Base-by-base conservation (phyloP, 2,797 vertebrate genomes). In the Eleutherodactylus coqui region DNA sequence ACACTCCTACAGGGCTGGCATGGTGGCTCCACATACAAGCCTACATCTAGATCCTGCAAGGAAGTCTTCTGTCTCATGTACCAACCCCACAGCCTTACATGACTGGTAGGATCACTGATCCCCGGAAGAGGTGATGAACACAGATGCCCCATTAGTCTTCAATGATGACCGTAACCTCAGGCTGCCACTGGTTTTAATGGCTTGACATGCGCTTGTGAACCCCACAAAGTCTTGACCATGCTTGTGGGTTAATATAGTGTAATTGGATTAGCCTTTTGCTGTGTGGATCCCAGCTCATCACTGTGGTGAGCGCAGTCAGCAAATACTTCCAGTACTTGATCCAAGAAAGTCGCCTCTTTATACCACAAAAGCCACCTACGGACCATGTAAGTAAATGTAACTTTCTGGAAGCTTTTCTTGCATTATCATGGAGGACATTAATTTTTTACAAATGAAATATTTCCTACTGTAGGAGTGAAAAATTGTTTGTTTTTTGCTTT, bases 351-450 rank as follows among this genome's bases (percentile, higher is more conserved):
- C 24, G 41, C 60, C 10, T 10, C n/a, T 55, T 32, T 6, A 67
- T 13, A 19, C 9, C 36, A 17, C 34, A 3, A 16, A 51, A 41
- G 14, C 36, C 24, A 24, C 16, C 29, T 69, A 5, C 4, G 6
- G 45, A 34, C 41, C 84, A 86, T 81, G 84, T 86, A 75, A 75
- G 84, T 86, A 4, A 4, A 34, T 7, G 19, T n/a, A 5, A n/a
- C 29, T 27, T 45, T n/a, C 4, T 11, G 69, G 69, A 17, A n/a
- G 27, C 17, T 32, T 27, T 29, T 13, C 2, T 3, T 60, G 2
- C 2, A 64, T 64, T 64, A 32, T 64, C 13, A 64, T 29, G 17
- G 17, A 53, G 43, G 13, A 45, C 9, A 45, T 45, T n/a, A n/a
- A n/a, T n/a, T n/a, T n/a, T n/a, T n/a, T n/a, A n/a, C n/a, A n/a